Evolutionary conservation across 1,140 invertebrate species (phyloP), one percentile per base, ranked within the genome.

Genomic region (Macrobrachium nipponense): DNA sequence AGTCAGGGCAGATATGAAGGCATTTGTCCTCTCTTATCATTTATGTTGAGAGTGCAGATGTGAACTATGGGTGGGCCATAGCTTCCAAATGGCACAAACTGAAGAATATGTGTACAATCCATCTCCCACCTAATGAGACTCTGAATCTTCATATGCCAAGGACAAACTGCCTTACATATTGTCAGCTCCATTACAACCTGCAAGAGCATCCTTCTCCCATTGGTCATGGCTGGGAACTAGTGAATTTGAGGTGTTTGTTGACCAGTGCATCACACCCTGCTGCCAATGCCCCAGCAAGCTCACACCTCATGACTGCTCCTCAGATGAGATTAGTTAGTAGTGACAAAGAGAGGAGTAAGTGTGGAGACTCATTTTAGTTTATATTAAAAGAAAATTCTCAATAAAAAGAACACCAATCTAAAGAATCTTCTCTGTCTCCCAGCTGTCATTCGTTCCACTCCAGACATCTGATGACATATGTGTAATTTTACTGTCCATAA

Each of bases 1-100:
- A 6, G 61, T 80, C 77, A 80, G 60, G 11, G 60, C 77, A 23
- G 77, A 80, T 80, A 80, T 80, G 77, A 80, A 80, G 36, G 61
- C 77, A 20, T 60, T 80, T 80, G 20, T 80, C 11, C 6, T 80
- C 59, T 80, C 8, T 59, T 59, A 20, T 12, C 2, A 0, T 80
- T 44, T 80, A 80, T 80, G 77, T 5, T 62, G 58, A 80, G 61
- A 61, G 77, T 80, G 77, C 36, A 64, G 36, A n/a, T 62, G 27
- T 36, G 27, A 36, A 36, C 27, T 36, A 4, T 36, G 27, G 27
- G 1, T 4, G 18, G 10, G 60, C 4, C 58, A 80, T 0, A n/a
- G 14, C 20, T 20, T 80, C 60, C 77, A 80, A 80, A 51, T 43
- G 36, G 75, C 75, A 77, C 36, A 77, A 15, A 77, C 18, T 36